Evolutionary conservation across 2,797 vertebrate genomes (phyloP).

Genomic region (Neostethus bicornis): DNA sequence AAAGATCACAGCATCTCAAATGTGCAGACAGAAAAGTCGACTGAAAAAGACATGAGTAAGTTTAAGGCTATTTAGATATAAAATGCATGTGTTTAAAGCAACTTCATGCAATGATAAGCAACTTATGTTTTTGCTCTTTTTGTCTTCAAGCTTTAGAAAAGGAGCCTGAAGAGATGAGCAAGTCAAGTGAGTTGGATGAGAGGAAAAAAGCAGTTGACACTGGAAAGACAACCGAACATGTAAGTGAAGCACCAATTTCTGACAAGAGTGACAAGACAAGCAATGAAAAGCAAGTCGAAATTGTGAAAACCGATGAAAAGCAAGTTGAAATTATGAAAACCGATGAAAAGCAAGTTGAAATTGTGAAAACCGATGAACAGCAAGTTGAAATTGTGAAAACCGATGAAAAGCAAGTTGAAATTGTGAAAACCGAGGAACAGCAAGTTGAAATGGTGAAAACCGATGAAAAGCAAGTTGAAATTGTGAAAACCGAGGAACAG

Average conservation of each 20-base stretch:
- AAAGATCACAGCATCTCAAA: constrained; percentile 30
- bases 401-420: constrained; percentile 48
- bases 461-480: constrained; percentile 48
- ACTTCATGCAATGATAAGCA: no score
- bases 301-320: constrained; percentile 48
- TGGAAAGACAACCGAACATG: constrained; percentile 24
- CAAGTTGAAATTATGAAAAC: constrained; percentile 41
- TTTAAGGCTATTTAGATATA: constrained; percentile 5
- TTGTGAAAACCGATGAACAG: constrained; percentile 48
- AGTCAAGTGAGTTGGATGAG: constrained; percentile 28
- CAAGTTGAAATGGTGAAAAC: constrained; percentile 41
- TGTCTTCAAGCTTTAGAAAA: constrained; percentile 30
- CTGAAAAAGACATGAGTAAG: constrained; percentile 44
- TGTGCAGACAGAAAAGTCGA: constrained; percentile 11
- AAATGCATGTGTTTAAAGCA: background rate
- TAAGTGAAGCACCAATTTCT: constrained; percentile 27
- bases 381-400: constrained; percentile 41
- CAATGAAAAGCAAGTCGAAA: constrained; percentile 40
- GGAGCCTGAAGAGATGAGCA: constrained; percentile 21
- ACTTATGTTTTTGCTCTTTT: constrained; percentile 20
- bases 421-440: constrained; percentile 48
- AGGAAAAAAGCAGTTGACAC: constrained; percentile 17
- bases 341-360: constrained; percentile 48
- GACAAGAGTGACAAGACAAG: constrained; percentile 17
- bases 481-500: constrained; percentile 48